A percentile compares a stretch with the other conserved stretches of the same genome.
Evolutionary conservation across 30 jellyfish, hydroid and myxozoan species (phyloP).

Genomic region (Chrysaora quinquecirrha): DNA sequence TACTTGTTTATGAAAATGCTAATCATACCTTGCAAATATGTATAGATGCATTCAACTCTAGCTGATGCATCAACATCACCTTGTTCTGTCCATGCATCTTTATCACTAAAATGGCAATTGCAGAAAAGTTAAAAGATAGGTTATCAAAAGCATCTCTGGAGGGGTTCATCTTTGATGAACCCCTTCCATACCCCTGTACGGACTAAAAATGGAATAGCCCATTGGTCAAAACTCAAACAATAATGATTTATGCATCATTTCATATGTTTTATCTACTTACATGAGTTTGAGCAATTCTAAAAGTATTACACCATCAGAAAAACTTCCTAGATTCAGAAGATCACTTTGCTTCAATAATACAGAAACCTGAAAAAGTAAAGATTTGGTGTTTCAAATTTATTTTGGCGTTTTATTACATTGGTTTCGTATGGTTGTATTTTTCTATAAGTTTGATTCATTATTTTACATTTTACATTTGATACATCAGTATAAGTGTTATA

Average conservation of each 20-base stretch:
- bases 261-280: slow-evolving; percentile 13
- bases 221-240: no score
- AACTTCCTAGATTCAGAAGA: background rate
- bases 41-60: slow-evolving; percentile 44
- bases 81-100: slow-evolving; percentile 35
- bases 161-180: no score
- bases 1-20: background rate
- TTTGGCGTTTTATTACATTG: no score
- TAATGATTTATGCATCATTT: no score
- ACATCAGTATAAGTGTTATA: no score
- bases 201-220: no score
- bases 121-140: background rate
- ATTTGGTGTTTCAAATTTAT: no score
- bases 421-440: no score
- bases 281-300: slow-evolving; percentile 23
- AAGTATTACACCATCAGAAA: slow-evolving; percentile 8
- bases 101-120: slow-evolving; percentile 11
- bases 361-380: slow-evolving; percentile 34
- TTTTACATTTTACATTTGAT: no score
- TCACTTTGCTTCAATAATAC: background rate
- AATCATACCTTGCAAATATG: slow-evolving; percentile 46
- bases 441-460: no score
- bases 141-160: no score
- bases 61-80: slow-evolving; percentile 28
- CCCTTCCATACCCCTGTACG: no score